phyloP scores from a whole-genome alignment of 2,797 vertebrate species.

The Lutjanus campechanus region DNA sequence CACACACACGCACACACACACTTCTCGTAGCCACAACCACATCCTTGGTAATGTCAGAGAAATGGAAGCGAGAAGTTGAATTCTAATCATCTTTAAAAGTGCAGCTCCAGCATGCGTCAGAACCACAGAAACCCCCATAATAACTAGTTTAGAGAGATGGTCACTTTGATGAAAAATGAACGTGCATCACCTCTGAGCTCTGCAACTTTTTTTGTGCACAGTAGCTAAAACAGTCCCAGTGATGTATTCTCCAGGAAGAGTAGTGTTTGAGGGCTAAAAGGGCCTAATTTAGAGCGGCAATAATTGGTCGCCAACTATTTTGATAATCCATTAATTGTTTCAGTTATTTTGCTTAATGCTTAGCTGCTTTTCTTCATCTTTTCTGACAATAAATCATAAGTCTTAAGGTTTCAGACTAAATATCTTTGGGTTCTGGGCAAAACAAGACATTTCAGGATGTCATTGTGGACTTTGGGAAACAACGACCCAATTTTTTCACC shows the following conservation, averaged over 20 bases:
- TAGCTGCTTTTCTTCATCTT: too few species aligned
- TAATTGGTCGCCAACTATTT: too few species aligned
- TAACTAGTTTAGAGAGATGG: slow-evolving; percentile 38
- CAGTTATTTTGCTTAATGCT: too few species aligned
- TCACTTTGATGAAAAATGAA: slow-evolving; percentile 48
- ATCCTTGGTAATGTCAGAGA: slow-evolving; percentile 78
- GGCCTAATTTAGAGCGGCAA: too few species aligned
- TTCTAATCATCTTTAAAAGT: slow-evolving; percentile 59
- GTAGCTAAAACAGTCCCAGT: neutral
- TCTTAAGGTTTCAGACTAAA: too few species aligned
- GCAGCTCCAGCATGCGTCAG: slow-evolving; percentile 47
- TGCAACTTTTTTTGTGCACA: neutral
- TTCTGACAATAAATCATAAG: too few species aligned
- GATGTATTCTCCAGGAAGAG: neutral
- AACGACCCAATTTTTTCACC: too few species aligned
- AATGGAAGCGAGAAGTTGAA: slow-evolving; percentile 44
- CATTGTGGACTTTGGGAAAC: too few species aligned
- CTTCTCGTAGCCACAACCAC: slow-evolving; percentile 75
- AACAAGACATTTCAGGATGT: too few species aligned
- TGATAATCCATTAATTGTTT: too few species aligned
- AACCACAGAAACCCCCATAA: slow-evolving; percentile 47
- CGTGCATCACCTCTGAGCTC: slow-evolving; percentile 23
- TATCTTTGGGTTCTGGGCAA: too few species aligned
- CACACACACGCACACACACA: neutral
- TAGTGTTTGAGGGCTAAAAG: neutral